Evolutionary conservation across 2,797 vertebrate species (phyloP).

Genomic region (Poeciliopsis turneri): DNA sequence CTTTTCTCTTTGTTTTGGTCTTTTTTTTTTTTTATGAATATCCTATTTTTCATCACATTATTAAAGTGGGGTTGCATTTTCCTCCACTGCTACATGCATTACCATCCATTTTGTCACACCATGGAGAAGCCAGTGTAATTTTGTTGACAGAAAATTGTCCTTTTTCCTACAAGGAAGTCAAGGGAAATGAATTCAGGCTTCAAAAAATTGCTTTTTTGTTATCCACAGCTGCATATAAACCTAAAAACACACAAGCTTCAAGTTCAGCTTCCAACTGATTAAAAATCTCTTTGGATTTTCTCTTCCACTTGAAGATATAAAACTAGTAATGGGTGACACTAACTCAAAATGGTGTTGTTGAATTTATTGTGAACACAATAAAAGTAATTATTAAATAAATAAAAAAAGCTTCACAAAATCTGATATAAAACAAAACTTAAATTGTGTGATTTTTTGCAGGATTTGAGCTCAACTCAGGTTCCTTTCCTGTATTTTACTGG

Average conservation of each 20-base stretch:
- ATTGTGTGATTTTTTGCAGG: background rate
- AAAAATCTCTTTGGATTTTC: background rate
- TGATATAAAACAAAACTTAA: background rate
- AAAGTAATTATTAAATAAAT: background rate
- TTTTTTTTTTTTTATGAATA: background rate
- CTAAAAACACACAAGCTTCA: background rate
- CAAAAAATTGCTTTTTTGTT: background rate
- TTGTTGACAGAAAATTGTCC: conserved; percentile 3
- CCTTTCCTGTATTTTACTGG: background rate
- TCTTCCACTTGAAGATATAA: background rate
- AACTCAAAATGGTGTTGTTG: background rate
- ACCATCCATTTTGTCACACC: conserved; percentile 7
- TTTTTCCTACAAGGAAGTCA: conserved; percentile 15
- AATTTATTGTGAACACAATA: background rate
- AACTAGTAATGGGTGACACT: background rate
- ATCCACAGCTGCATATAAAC: background rate
- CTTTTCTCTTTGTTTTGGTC: conserved; percentile 1
- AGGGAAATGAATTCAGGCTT: conserved; percentile 14
- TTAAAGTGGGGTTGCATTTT: background rate
- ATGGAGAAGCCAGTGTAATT: conserved; percentile 20
- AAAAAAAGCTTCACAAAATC: background rate
- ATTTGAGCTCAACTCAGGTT: background rate
- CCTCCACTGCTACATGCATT: background rate
- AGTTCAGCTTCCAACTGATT: background rate
- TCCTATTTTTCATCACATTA: background rate